Base-by-base conservation (phyloP, 2,888 invertebrate species). In the Aethes cnicana region DNA sequence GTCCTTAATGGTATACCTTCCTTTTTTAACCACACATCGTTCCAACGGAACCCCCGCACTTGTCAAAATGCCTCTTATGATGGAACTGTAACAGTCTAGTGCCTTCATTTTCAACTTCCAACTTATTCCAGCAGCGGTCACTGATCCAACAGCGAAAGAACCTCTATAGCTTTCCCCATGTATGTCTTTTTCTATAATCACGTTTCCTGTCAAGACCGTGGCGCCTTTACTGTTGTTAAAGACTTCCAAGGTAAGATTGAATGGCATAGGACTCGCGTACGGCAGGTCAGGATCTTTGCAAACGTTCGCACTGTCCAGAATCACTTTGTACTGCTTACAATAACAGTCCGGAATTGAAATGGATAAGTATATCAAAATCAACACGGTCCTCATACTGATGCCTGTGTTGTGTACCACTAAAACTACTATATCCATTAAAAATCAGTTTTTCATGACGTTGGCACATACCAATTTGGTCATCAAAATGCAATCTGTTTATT, bases 201-300 rank as follows among this genome's bases (percentile, higher is more conserved):
- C 1, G 14, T 48, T 48, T 2, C 21, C 20, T 16, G 17, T 11
- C 2, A 39, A 0, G 1, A 32, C 17, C 1, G 5, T 4, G 3
- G 9, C 7, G 1, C 32, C 18, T 3, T 41, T 32, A 7, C 11
- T 25, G 12, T n/a, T 21, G 11, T 33, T 39, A 8, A 7, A 41
- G 0, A 33, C 14, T 6, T 33, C 9, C 4, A 32, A 2, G 4
- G 18, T 1, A 7, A 33, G 7, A 1, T 12, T 8, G 18, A 18
- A 48, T 2, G 47, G 47, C 8, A 41, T 7, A 7, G 25, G 25
- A n/a, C 5, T 18, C 2, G 16, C 21, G 21, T 35, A 49, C 3
- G 42, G 48, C 7, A 5, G 33, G 1, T 42, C 33, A 3, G 33
- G 26, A 2, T 42, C 5, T 11, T 21, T 12, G 25, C 48, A 49